phyloP scores from a whole-genome alignment of 2,797 vertebrate genomes.

The Scolopax rusticola region DNA sequence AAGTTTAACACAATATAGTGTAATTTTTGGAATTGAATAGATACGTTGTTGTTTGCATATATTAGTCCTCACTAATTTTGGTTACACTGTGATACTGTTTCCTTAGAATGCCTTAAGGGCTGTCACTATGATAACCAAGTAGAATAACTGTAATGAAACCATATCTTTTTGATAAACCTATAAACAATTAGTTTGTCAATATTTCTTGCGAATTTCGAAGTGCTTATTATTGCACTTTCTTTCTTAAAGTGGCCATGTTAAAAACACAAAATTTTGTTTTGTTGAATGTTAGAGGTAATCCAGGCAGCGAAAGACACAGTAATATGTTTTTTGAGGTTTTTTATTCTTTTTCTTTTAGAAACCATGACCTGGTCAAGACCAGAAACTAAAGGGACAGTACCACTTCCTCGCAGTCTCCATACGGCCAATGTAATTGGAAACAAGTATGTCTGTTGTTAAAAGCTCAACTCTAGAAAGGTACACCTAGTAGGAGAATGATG shows the following conservation, averaged over 20 bases:
- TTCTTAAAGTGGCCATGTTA: background rate
- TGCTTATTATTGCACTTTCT: background rate
- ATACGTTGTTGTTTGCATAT: background rate
- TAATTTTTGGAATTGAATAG: background rate
- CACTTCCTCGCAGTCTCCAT: constrained; percentile 95
- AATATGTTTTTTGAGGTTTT: background rate
- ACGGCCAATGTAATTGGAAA: constrained; percentile 94
- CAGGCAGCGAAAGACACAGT: background rate
- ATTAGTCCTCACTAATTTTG: background rate
- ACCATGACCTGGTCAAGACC: constrained; percentile 93
- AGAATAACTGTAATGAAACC: background rate
- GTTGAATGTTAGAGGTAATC: background rate
- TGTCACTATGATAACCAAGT: background rate
- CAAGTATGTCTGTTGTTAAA: constrained; percentile 84
- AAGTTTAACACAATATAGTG: no score
- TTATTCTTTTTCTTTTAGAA: constrained; percentile 77
- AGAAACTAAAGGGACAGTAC: constrained; percentile 85
- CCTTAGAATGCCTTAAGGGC: background rate
- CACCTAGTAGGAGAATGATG: constrained; percentile 72
- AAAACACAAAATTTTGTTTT: background rate
- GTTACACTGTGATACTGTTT: background rate
- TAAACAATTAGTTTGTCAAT: background rate
- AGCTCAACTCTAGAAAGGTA: constrained; percentile 78
- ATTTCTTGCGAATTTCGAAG: background rate
- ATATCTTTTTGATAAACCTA: background rate